Evolutionary conservation across 2,888 invertebrate genomes (phyloP), one percentile per base, ranked within the genome.

Genomic region (Drosophila atroscutellata): DNA sequence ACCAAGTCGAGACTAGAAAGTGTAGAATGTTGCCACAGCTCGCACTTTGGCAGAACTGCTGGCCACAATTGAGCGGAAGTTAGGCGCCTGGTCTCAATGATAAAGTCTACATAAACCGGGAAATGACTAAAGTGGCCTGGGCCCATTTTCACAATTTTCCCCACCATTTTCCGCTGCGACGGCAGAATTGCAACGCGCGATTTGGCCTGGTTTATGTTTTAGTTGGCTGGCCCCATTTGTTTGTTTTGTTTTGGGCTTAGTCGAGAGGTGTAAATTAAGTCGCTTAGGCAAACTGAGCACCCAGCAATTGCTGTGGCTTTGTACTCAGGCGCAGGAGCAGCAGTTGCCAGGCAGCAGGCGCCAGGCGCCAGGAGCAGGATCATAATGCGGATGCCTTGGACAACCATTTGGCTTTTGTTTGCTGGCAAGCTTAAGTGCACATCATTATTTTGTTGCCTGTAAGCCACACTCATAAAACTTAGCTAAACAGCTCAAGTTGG

Each of bases 91-190:
- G 72, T 83, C 86, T 83, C 89, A 82, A 89, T 87, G 83, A 83
- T 83, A 83, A 86, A 89, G 88, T 84, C 91, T 81, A 84, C 86
- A 82, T 89, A 81, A 87, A 83, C 80, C 89, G 87, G 89, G 79
- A 87, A 89, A 85, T 90, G 88, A 84, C 82, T 83, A 87, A 89
- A 89, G 82, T 86, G 88, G 88, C 85, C 74, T 64, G 70, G 37
- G 55, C 72, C 67, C 80, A 71, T 80, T 75, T 32, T 32, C 42
- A 24, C 45, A 15, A 45, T 45, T 45, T 13, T n/a, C 39, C 30
- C 8, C 30, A 13, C 6, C 36, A n/a, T 37, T 28, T 39, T n/a
- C 28, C 28, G 36, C 39, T 3, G 28, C 11, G 9, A 18, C 39
- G 2, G 32, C 49, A 50, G 26, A 59, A 70, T 57, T 86, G 72